phyloP scores from a whole-genome alignment of 2,797 vertebrate genomes.

The Sebastes steindachneri region DNA sequence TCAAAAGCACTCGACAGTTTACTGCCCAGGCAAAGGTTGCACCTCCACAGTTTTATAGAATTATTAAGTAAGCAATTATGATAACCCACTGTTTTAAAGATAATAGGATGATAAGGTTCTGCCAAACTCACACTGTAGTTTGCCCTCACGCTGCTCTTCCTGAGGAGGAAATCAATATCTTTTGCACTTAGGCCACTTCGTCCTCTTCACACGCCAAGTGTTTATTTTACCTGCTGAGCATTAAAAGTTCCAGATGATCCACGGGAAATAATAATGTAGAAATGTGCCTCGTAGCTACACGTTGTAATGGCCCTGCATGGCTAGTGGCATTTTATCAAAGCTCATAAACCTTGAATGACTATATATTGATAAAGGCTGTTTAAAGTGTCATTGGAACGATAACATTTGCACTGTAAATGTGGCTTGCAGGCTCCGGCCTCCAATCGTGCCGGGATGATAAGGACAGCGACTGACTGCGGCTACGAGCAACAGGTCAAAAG shows the following conservation, averaged over 20 bases:
- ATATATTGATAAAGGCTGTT: constrained; percentile 97
- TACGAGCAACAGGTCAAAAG: constrained; percentile 63
- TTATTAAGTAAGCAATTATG: constrained; percentile 92
- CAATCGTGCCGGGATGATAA: constrained; percentile 75
- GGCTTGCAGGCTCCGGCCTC: constrained; percentile 72
- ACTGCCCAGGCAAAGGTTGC: constrained; percentile 80
- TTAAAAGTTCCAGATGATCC: constrained; percentile 23
- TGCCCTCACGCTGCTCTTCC: constrained; percentile 51
- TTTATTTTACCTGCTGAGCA: constrained; percentile 43
- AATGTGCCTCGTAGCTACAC: constrained; percentile 2
- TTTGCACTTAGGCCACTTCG: constrained; percentile 34
- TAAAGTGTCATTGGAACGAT: constrained; percentile 95
- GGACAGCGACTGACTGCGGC: constrained; percentile 53
- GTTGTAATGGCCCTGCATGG: constrained; percentile 85
- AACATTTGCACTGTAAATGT: constrained; percentile 91
- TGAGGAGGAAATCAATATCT: constrained; percentile 68
- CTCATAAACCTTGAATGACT: constrained; percentile 99
- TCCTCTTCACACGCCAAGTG: constrained; percentile 9
- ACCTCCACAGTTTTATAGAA: constrained; percentile 82
- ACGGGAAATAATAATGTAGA: constrained; percentile 16
- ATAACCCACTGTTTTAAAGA: constrained; percentile 86
- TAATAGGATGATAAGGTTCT: constrained; percentile 83
- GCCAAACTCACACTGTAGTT: constrained; percentile 68
- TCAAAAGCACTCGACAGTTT: constrained; percentile 81
- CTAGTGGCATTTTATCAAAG: constrained; percentile 95